Evolutionary conservation across 2,113 vertebrate genomes (phyloP), one percentile per base, ranked within the genome.

Genomic region (Numenius arquata): DNA sequence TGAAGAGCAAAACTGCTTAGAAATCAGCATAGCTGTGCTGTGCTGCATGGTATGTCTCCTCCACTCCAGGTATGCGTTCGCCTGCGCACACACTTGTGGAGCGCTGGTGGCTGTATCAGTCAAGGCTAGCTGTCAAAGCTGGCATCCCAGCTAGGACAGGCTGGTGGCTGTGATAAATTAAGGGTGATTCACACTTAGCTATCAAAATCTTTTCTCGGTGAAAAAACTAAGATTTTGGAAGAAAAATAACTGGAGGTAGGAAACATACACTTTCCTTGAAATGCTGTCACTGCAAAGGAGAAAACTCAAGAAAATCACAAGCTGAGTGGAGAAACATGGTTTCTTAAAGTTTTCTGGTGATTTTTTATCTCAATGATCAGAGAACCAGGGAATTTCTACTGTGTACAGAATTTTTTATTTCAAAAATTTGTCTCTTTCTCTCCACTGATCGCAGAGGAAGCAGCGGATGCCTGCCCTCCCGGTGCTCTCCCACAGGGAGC

Each of bases 341-440:
- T 84, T 74, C 62, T 72, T 68, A 26, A 95, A 72, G 40, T 56
- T 82, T 87, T 63, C 47, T 55, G 27, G 61, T 47, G 26, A 47
- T 38, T 15, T 70, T 81, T 92, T 45, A 41, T 71, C 34, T 65
- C 5, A 59, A 0, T 0, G 0, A 16, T 29, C 27, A 47, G 40
- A 92, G 43, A 92, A 63, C 7, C 10, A 13, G 25, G 21, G 56
- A 79, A 88, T 72, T 95, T n/a, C 25, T 68, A 41, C 32, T n/a
- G 15, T 25, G 66, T 48, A 65, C 6, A 48, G n/a, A 67, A 67
- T 12, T 22, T 61, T 48, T 41, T 15, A 82, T 65, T 78, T 67
- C 25, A 66, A 72, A 85, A 88, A 23, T 63, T 26, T 18, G 3
- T 68, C 29, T 67, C 15, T 25, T 59, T 56, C n/a, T 85, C 56